These are phyloP conservation scores for Zygothrica quintamaculata DNA, from an alignment of 2,888 invertebrate genomes.

Conservation along the genomic window DNA sequence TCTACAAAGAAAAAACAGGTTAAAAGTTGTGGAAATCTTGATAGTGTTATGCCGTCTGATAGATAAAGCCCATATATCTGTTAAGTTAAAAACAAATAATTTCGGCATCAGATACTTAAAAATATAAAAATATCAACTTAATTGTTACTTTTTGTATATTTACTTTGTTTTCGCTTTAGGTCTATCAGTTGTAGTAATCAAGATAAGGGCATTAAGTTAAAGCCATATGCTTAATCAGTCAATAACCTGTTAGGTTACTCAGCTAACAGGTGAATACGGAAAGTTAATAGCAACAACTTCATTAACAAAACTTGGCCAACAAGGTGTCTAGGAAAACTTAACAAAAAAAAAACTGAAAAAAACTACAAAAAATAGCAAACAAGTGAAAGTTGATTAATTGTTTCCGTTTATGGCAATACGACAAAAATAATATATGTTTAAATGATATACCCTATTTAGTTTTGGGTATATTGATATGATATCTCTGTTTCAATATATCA, in stretches of 20 bases:
- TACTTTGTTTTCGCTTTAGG: no score
- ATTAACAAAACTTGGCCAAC: conserved; percentile 29
- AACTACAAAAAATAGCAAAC: conserved; percentile 23
- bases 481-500: no score
- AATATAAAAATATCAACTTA: neutral
- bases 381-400: conserved; percentile 76
- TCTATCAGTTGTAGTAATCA: conserved; percentile 14
- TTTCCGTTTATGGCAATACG: conserved; percentile 64
- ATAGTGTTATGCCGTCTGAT: conserved; percentile 24
- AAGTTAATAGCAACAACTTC: conserved; percentile 23
- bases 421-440: conserved; percentile 19
- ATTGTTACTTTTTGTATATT: no score
- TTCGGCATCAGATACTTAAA: neutral
- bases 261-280: neutral
- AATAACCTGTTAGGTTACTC: conserved; percentile 47
- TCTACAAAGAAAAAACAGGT: neutral
- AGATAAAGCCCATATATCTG: conserved; percentile 26
- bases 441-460: neutral
- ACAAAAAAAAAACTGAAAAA: conserved; percentile 13
- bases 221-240: conserved; percentile 44
- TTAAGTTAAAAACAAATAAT: no score
- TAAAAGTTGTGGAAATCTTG: conserved; percentile 14
- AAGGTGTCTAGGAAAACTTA: conserved; percentile 9
- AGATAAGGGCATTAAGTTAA: conserved; percentile 32
- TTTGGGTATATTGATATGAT: no score